Conservation (phyloP, 2,113 vertebrate genomes). For the Carassius gibelio region DNA sequence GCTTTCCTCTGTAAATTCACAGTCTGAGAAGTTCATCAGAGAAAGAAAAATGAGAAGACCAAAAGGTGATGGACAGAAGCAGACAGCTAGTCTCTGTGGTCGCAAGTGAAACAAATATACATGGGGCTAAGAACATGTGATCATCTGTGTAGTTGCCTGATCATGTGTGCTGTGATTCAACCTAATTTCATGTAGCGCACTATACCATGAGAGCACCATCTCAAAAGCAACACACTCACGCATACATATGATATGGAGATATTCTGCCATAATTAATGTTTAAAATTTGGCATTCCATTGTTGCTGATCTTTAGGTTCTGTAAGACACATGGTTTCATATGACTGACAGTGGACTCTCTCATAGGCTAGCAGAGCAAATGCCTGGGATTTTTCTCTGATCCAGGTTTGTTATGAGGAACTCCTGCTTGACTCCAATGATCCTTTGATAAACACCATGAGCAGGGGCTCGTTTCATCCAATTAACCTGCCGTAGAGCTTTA, state of each 20-base stretch:
- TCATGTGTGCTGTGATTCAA: constrained; percentile 22
- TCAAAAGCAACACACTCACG: neutral
- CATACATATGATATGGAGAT: constrained; percentile 4
- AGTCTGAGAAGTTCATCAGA: constrained; percentile 5
- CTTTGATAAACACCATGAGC: constrained; percentile 69
- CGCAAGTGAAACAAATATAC: constrained; percentile 49
- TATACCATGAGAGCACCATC: constrained; percentile 13
- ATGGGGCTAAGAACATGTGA: constrained; percentile 22
- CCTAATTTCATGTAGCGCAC: constrained; percentile 8
- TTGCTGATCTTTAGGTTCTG: neutral
- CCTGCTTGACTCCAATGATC: constrained; percentile 64
- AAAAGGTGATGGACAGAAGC: constrained; percentile 39
- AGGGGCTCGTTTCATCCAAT: constrained; percentile 62
- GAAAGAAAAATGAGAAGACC: constrained; percentile 8
- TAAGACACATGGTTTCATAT: neutral
- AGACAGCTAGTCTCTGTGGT: constrained; percentile 39
- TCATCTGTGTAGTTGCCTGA: constrained; percentile 43
- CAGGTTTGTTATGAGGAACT: constrained; percentile 67
- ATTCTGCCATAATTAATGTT: constrained; percentile 1
- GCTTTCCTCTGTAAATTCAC: constrained; percentile 30
- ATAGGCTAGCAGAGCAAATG: constrained; percentile 57
- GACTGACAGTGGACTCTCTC: constrained; percentile 19
- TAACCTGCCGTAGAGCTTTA: constrained; percentile 67
- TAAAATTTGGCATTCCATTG: neutral
- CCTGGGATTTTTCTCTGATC: constrained; percentile 60